Evolutionary conservation across 2,888 invertebrate species (phyloP).

Genomic region (Nyleta sp.): DNA sequence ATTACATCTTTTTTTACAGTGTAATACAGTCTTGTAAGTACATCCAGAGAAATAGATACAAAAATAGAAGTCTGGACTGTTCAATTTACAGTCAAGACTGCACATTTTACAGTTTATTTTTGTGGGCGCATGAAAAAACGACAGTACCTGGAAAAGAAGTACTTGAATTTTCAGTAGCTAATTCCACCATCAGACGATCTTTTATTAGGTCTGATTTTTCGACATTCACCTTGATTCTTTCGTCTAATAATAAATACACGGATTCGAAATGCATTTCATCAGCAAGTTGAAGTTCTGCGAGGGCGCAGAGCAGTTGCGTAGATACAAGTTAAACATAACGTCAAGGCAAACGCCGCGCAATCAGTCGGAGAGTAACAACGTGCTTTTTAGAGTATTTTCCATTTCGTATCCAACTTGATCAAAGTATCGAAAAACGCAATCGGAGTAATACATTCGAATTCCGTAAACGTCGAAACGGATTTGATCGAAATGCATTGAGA

Average conservation of each 20-base stretch:
- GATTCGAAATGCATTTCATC: background rate
- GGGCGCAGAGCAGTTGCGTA: background rate
- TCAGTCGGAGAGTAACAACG: constrained; percentile 22
- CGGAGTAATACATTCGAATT: constrained; percentile 2
- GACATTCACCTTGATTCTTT: too few species aligned
- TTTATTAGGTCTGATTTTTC: too few species aligned
- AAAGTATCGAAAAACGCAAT: constrained; percentile 16
- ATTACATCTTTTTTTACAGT: too few species aligned
- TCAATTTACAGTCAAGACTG: too few species aligned
- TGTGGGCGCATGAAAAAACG: too few species aligned
- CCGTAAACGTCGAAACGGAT: constrained; percentile 9
- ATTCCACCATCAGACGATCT: too few species aligned
- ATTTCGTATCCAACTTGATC: constrained; percentile 18
- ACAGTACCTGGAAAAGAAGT: too few species aligned
- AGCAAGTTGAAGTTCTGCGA: background rate
- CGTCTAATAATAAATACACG: background rate
- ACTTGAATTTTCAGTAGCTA: too few species aligned
- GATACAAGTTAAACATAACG: background rate
- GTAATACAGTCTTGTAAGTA: too few species aligned
- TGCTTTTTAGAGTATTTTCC: constrained; percentile 17
- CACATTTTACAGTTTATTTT: too few species aligned
- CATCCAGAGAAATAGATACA: too few species aligned
- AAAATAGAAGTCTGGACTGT: too few species aligned
- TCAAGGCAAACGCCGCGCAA: constrained; percentile 23
- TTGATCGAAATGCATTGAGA: background rate